Evolutionary conservation across 2,113 vertebrate genomes (phyloP), one percentile per base, ranked within the genome.

Genomic region (Melospiza georgiana): DNA sequence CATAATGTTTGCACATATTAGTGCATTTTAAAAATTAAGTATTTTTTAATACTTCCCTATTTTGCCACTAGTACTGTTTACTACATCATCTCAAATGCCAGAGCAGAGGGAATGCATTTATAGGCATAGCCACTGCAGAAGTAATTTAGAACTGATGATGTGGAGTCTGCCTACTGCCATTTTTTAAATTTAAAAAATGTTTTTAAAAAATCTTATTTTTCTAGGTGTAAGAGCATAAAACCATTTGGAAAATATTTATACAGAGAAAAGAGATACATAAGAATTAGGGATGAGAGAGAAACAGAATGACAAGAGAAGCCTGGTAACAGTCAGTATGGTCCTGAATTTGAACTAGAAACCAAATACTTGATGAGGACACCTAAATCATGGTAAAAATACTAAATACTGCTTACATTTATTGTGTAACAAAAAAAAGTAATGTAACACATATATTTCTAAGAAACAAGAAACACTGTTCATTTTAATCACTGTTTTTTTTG

Each of bases 1-100:
- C 96, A 97, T 97, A 96, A 96, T 92, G 88, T 94, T 87, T 68
- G 85, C 76, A 95, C 54, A 86, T 92, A 94, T 88, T 88, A 96
- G 79, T 93, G 82, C 90, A 97, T 96, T 95, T 94, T 49, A 89
- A 93, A 96, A 94, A 96, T 94, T 89, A 97, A 96, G 94, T 87
- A 90, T 95, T 95, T 92, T 93, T 96, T 92, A 97, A 95, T 93
- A 94, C 58, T 89, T 90, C 66, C 55, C 41, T 68, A 78, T 92
- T 95, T 96, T 90, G 94, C 93, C 93, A 78, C 72, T 93, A 96
- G 83, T 92, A 89, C 43, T 95, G 95, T 96, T 97, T 96, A 84
- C 94, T 78, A 78, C 58, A 84, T 78, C 8, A 10, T 84, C 86
- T 92, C 57, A 71, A 83, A 89, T 7, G 39, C 57, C 69, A 84